These are phyloP conservation scores for Philaethria dido DNA, from an alignment of 2,888 invertebrate species.

Conservation along the genomic window DNA sequence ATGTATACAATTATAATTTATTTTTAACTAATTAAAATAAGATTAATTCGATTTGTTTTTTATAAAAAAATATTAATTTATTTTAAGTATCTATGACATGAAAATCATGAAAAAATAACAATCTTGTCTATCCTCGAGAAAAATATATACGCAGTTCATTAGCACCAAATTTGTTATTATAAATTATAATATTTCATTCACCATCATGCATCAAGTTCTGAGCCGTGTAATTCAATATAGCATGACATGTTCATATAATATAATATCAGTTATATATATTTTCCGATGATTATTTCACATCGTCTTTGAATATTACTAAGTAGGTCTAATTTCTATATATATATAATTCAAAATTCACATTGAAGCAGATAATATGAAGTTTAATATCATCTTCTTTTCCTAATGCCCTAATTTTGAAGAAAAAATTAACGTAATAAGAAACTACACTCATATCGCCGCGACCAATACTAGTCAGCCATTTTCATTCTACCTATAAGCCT, in stretches of 20 bases:
- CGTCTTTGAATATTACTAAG: no score
- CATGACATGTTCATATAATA: neutral
- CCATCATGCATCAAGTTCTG: neutral
- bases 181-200: neutral
- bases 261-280: no score
- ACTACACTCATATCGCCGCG: conserved; percentile 24
- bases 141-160: neutral
- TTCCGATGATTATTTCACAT: no score
- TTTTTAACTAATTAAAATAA: no score
- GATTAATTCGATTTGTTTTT: no score
- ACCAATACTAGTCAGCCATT: conserved; percentile 23
- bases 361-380: neutral
- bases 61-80: no score
- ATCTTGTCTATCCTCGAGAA: no score
- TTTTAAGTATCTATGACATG: no score
- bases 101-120: no score
- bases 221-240: neutral
- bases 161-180: neutral
- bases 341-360: neutral
- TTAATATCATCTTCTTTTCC: neutral
- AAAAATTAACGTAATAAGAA: conserved; percentile 16
- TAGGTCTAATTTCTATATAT: no score
- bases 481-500: conserved; percentile 31
- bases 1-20: conserved; percentile 2
- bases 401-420: conserved; percentile 17